Conservation (phyloP, 2,888 invertebrate species). For the Phytoseiulus persimilis region DNA sequence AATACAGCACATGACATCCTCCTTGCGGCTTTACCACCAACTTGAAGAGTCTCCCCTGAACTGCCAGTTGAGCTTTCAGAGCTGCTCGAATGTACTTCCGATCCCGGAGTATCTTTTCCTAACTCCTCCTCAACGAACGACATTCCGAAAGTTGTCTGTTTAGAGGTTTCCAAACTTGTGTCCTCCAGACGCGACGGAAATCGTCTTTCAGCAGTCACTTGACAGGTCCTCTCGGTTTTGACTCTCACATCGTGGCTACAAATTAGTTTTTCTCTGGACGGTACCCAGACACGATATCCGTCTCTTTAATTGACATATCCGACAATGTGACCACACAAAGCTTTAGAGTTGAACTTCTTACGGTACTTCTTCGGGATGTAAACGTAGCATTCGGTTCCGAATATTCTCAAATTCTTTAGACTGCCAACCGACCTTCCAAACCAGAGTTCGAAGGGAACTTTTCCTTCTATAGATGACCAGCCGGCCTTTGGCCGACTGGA, state of each 20-base stretch:
- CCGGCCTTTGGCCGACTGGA: too few relatives aligned
- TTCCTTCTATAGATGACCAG: not conserved
- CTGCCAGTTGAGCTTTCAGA: too few relatives aligned
- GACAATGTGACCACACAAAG: slow-evolving; percentile 32
- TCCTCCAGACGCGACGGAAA: too few relatives aligned
- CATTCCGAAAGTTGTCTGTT: too few relatives aligned
- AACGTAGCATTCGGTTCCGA: slow-evolving; percentile 41
- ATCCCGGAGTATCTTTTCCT: too few relatives aligned
- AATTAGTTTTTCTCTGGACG: slow-evolving; percentile 18
- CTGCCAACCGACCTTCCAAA: slow-evolving; percentile 33
- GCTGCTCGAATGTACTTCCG: too few relatives aligned
- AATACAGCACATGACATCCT: not conserved
- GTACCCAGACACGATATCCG: slow-evolving; percentile 38
- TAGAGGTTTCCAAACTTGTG: too few relatives aligned
- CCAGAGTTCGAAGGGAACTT: slow-evolving; percentile 43
- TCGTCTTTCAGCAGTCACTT: too few relatives aligned
- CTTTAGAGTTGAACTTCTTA: slow-evolving; percentile 40
- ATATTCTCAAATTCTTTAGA: slow-evolving; percentile 40
- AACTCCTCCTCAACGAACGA: too few relatives aligned
- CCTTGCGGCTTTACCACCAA: too few relatives aligned
- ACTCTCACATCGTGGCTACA: slow-evolving; percentile 40
- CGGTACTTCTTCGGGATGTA: slow-evolving; percentile 40
- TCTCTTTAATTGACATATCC: slow-evolving; percentile 41
- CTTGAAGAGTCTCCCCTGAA: too few relatives aligned
- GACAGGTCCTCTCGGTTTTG: not conserved